phyloP scores from a whole-genome alignment of 2,113 vertebrate species.

The Rousettus leschenaultii region DNA sequence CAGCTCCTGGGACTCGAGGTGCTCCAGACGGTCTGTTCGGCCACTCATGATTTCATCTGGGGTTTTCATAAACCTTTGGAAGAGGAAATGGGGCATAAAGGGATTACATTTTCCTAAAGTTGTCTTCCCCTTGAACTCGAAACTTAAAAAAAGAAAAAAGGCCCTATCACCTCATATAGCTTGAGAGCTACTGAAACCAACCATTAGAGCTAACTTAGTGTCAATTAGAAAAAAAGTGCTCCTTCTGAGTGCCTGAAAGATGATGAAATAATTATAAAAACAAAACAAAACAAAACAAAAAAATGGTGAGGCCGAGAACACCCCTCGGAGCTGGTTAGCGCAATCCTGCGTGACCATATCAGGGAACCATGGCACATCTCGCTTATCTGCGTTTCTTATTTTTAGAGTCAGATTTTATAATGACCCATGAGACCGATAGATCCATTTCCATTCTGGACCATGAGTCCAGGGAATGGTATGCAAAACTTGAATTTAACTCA shows the following conservation, averaged over 20 bases:
- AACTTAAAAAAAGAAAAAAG: not conserved
- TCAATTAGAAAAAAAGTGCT: not conserved
- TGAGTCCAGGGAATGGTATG: not conserved
- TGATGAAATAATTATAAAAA: not conserved
- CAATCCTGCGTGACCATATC: accelerated
- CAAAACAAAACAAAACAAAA: no score
- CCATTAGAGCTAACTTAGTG: accelerated
- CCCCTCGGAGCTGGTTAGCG: not conserved
- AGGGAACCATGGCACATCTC: not conserved
- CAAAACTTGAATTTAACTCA: not conserved
- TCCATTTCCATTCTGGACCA: not conserved
- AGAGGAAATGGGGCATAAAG: not conserved
- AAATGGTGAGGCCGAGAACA: accelerated
- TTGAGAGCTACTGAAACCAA: not conserved
- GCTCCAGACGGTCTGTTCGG: constrained; percentile 95
- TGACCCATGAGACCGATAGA: not conserved
- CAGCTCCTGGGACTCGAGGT: constrained; percentile 95
- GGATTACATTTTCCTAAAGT: not conserved
- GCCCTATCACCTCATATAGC: accelerated
- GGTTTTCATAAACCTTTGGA: constrained; percentile 97
- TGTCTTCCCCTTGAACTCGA: not conserved
- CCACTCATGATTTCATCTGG: constrained; percentile 99
- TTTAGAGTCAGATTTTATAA: not conserved
- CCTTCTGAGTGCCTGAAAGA: not conserved
- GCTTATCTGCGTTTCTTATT: not conserved